A percentile compares a stretch with the other conserved stretches of the same genome.
phyloP scores from a whole-genome alignment of 2,797 vertebrate species.

The Semaprochilodus insignis region DNA sequence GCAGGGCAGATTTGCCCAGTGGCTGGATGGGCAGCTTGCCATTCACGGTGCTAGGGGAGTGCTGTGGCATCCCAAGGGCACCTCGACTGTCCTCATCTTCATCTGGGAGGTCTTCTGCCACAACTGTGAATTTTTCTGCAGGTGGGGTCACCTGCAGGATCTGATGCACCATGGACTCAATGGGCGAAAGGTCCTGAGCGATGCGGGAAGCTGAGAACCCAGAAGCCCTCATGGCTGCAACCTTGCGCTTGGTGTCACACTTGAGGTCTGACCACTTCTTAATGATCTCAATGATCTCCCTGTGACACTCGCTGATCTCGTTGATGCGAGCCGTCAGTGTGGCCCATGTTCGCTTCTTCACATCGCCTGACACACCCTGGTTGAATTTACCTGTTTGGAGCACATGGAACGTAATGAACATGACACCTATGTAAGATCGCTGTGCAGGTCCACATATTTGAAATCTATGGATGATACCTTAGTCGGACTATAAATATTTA shows the following conservation, averaged over 20 bases:
- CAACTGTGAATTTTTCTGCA: constrained; percentile 57
- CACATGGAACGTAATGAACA: not conserved
- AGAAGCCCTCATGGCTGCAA: constrained; percentile 65
- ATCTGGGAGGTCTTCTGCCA: constrained; percentile 42
- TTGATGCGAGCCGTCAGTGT: constrained; percentile 63
- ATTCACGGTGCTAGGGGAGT: constrained; percentile 35
- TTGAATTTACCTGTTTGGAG: constrained; percentile 63
- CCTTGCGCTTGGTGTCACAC: constrained; percentile 79
- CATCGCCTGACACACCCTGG: constrained; percentile 59
- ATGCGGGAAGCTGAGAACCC: constrained; percentile 63
- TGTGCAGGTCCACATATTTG: not conserved
- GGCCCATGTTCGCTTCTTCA: constrained; percentile 65
- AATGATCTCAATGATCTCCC: constrained; percentile 77
- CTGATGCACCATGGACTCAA: constrained; percentile 81
- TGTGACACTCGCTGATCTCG: constrained; percentile 66
- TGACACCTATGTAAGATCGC: not conserved
- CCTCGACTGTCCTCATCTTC: constrained; percentile 55
- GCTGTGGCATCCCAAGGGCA: constrained; percentile 22
- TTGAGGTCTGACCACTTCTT: constrained; percentile 86
- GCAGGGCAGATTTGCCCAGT: constrained; percentile 7
- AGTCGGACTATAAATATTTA: not conserved
- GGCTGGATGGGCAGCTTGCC: constrained; percentile 40
- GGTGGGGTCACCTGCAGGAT: constrained; percentile 77
- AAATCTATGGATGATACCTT: no score
- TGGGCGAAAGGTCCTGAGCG: constrained; percentile 69